Evolutionary conservation across 2,797 vertebrate species (phyloP).

Genomic region (Serranus cabrilla): DNA sequence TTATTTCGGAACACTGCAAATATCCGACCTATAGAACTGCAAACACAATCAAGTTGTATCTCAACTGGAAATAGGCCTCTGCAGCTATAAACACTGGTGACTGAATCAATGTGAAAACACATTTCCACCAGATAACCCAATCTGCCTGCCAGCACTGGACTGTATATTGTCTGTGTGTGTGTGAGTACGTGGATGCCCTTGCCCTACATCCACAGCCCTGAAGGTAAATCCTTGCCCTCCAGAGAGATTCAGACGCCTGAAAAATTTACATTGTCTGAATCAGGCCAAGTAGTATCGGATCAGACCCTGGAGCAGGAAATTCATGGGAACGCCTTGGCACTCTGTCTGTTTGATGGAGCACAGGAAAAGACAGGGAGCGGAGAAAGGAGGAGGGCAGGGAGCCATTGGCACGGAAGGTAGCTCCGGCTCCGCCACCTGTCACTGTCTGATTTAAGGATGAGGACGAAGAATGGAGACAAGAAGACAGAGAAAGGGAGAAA

Average conservation of each 20-base stretch:
- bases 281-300: conserved; percentile 62
- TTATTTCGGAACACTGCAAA: conserved; percentile 21
- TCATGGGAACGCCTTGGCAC: conserved; percentile 69
- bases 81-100: conserved; percentile 33
- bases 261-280: conserved; percentile 71
- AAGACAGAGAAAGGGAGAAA: conserved; percentile 5
- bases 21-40: neutral
- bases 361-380: conserved; percentile 51
- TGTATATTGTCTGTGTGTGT: neutral
- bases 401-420: conserved; percentile 38
- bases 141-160: conserved; percentile 27
- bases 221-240: conserved; percentile 71
- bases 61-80: conserved; percentile 42
- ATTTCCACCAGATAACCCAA: conserved; percentile 46
- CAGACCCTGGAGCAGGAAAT: conserved; percentile 72
- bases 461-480: conserved; percentile 46
- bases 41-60: conserved; percentile 33
- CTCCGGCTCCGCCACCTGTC: conserved; percentile 72
- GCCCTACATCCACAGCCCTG: conserved; percentile 71
- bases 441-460: conserved; percentile 65
- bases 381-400: conserved; percentile 24
- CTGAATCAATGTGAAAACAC: conserved; percentile 55
- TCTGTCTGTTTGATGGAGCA: conserved; percentile 54
- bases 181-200: conserved; percentile 31
- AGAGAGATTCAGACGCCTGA: conserved; percentile 71